Evolutionary conservation across 2,797 vertebrate genomes (phyloP).

Genomic region (Thunnus albacares): DNA sequence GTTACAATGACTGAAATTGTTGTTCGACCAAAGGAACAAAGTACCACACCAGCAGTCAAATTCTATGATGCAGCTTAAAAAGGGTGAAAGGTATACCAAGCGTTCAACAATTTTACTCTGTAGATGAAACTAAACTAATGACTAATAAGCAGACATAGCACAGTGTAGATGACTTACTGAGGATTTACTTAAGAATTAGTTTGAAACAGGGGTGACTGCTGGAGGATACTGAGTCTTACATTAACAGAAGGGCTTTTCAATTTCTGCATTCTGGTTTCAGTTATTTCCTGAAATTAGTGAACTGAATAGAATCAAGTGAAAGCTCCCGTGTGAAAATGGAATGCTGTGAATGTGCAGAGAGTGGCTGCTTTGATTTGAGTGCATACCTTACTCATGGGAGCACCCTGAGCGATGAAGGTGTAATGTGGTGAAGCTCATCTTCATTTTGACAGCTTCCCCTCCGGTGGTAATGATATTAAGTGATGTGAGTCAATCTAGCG

Average conservation of each 20-base stretch:
- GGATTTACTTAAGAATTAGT: slow-evolving; percentile 30
- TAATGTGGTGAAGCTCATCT: slow-evolving; percentile 68
- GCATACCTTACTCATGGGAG: slow-evolving; percentile 49
- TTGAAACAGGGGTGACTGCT: slow-evolving; percentile 22
- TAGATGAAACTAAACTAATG: slow-evolving; percentile 58
- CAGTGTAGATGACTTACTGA: slow-evolving; percentile 25
- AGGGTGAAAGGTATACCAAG: slow-evolving; percentile 37
- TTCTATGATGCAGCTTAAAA: slow-evolving; percentile 27
- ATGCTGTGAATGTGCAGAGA: slow-evolving; percentile 22
- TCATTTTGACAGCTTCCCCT: slow-evolving; percentile 78
- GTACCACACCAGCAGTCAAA: slow-evolving; percentile 37
- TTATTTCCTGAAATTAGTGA: slow-evolving; percentile 68
- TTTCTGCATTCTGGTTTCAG: slow-evolving; percentile 50
- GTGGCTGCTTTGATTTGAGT: slow-evolving; percentile 45
- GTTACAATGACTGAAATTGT: slow-evolving; percentile 37
- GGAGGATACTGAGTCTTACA: slow-evolving; percentile 23
- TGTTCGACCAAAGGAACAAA: slow-evolving; percentile 41
- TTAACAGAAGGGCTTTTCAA: slow-evolving; percentile 47
- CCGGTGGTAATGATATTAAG: slow-evolving; percentile 75
- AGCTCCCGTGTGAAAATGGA: slow-evolving; percentile 28
- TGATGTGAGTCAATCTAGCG: slow-evolving; percentile 74
- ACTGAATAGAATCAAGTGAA: slow-evolving; percentile 36
- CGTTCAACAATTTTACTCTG: slow-evolving; percentile 37
- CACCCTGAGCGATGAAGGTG: slow-evolving; percentile 53
- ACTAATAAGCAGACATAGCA: slow-evolving; percentile 32